Evolutionary conservation across 2,888 invertebrate species (phyloP), one percentile per base, ranked within the genome.

Genomic region (Herminia tarsipennalis): DNA sequence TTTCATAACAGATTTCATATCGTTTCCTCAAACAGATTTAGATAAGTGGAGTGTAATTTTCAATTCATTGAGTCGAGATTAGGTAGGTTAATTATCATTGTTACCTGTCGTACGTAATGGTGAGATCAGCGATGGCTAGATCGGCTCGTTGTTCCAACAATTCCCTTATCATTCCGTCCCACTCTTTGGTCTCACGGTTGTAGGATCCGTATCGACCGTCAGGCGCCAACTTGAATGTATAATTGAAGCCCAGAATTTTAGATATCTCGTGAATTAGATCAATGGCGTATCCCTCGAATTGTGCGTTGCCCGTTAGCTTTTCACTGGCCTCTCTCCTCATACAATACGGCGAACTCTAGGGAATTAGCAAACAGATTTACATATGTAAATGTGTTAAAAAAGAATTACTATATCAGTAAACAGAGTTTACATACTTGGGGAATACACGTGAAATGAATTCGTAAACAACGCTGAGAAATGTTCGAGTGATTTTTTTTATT

Each of bases 51-150:
- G 12, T 2, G 9, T 24, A 30, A 44, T 25, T 37, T 32, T 44
- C 3, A 25, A 32, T 14, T 5, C 32, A 44, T 41, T 14, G 14
- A 20, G 12, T 16, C 14, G 18, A 4, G 25, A 28, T 12, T 21
- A 37, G n/a, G 5, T n/a, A 22, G 9, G n/a, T 30, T 30, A 36
- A 48, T 46, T 42, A 44, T 13, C 29, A 44, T 41, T 17, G 37
- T 79, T 98, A 98, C 77, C 99, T 94, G 81, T 98, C 97, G 83
- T 97, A 98, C 14, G 98, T 99, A 67, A 99, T 99, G 18, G 99
- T 99, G 42, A 99, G 93, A 87, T 99, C 98, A 5, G 98, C 99
- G 34, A 99, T 97, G 0, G 98, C 99, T 60, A 99, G 92, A 86
- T 99, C 98, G 6, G 98, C 98, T 75, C 96, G 95, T 85, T 97